These are phyloP conservation scores for Sarcophilus harrisii DNA, from an alignment of 2,797 vertebrate genomes.

Conservation along the genomic window DNA sequence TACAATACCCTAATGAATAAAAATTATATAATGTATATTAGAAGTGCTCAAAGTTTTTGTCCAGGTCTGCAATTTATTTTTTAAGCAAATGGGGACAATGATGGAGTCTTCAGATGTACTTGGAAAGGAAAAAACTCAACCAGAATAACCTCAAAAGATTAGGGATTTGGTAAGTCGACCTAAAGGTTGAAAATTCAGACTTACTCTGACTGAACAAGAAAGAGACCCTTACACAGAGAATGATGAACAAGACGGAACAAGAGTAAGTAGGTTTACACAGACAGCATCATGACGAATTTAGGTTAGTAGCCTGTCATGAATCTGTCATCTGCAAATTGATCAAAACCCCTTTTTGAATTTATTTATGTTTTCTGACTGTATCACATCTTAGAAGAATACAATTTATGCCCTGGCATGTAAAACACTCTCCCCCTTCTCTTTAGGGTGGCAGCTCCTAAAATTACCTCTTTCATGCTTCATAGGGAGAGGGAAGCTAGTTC, in stretches of 20 bases:
- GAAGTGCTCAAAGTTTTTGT: neutral
- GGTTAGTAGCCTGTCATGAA: neutral
- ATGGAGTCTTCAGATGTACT: neutral
- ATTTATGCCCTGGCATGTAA: neutral
- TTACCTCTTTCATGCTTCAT: neutral
- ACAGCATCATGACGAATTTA: neutral
- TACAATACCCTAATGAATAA: neutral
- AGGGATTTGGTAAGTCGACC: neutral
- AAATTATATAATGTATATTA: neutral
- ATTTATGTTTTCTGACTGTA: slow-evolving; percentile 3
- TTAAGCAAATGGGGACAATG: neutral
- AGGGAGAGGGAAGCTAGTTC: neutral
- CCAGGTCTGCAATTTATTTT: neutral
- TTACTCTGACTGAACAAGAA: neutral
- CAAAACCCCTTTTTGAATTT: neutral
- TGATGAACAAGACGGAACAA: neutral
- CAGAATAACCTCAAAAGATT: neutral
- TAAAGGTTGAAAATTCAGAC: neutral
- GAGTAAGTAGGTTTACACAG: neutral
- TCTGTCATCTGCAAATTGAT: neutral
- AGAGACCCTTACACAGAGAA: neutral
- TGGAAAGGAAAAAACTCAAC: neutral
- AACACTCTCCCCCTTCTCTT: neutral
- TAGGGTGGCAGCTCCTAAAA: neutral
- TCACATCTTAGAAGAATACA: neutral